Conservation (phyloP, 2,888 invertebrate genomes). For the Pyrgus malvae region DNA sequence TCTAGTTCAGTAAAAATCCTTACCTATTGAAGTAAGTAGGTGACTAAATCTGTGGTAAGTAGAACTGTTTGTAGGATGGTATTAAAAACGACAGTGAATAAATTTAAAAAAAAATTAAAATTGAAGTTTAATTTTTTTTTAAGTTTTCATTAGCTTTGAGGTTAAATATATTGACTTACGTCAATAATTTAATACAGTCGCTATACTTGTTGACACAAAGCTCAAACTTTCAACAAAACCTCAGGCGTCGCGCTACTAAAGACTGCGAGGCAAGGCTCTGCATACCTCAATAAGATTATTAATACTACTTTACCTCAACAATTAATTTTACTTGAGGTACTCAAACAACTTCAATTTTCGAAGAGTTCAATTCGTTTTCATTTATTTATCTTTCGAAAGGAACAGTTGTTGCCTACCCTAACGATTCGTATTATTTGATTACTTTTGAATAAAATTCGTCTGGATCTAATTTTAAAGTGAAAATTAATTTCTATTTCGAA, state of each 20-base stretch:
- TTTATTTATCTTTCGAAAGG: background rate
- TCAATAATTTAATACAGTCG: background rate
- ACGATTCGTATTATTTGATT: background rate
- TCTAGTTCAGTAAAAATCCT: too few relatives aligned
- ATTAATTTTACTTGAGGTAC: background rate
- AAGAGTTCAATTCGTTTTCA: background rate
- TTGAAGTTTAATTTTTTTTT: too few relatives aligned
- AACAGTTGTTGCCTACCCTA: too few relatives aligned
- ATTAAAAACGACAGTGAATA: too few relatives aligned
- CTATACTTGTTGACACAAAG: constrained; percentile 13
- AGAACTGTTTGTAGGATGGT: too few relatives aligned
- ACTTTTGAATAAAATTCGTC: background rate
- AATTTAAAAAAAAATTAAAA: too few relatives aligned
- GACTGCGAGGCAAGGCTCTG: constrained; percentile 24
- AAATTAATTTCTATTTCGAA: too few relatives aligned
- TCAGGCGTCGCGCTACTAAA: constrained; percentile 2
- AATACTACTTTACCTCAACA: constrained; percentile 5
- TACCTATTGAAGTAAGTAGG: too few relatives aligned
- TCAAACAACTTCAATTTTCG: constrained; percentile 1
- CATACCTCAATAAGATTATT: constrained; percentile 31
- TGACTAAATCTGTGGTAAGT: too few relatives aligned
- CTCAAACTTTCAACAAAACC: background rate
- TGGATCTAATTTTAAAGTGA: background rate
- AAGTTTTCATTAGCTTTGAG: too few relatives aligned
- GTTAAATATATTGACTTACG: background rate